Evolutionary conservation across 2,888 invertebrate species (phyloP), one percentile per base, ranked within the genome.

Genomic region (Tetrapedia diversipes): DNA sequence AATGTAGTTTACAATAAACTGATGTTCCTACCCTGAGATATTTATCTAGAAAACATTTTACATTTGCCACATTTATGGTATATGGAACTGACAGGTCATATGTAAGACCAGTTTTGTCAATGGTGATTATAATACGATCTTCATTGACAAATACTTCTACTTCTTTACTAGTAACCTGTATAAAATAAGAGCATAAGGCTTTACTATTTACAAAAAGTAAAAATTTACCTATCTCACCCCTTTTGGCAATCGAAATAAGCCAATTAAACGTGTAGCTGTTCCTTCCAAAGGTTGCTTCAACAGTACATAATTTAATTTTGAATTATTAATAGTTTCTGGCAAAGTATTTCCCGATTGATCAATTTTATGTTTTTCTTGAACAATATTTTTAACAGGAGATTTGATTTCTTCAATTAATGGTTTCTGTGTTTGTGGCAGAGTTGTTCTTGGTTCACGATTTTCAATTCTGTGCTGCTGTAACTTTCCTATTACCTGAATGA

Each of bases 391-490:
- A 2, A 19, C 45, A 22, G 74, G 41, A 47, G 88, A 90, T 3
- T 88, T 87, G 71, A 95, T 92, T 89, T 95, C 95, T 85, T 95
- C 93, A 69, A 95, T 95, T n/a, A 95, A 88, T 2, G 93, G 92
- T 7, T 92, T 88, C 4, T 87, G 87, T 57, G 91, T 92, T 45
- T 89, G 84, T 78, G 91, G 91, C 77, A 92, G 91, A 41, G 92
- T 93, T n/a, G n/a, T n/a, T 81, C 94, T 93, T 0, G 95, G 92
- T 88, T 95, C 95, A 60, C 95, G 93, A 83, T 96, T 94, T 88
- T 96, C 95, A 82, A 97, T 95, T 86, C 95, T 94, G 90, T 97
- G 97, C 39, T 94, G 92, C 77, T 96, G 95, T 37, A 97, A 91
- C 54, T 93, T 94, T 3, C 97, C 97, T 88, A 96, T 94, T 27